Base-by-base conservation (phyloP, 53 echinoderm and acorn worm genomes). In the Temnopleurus reevesii region DNA sequence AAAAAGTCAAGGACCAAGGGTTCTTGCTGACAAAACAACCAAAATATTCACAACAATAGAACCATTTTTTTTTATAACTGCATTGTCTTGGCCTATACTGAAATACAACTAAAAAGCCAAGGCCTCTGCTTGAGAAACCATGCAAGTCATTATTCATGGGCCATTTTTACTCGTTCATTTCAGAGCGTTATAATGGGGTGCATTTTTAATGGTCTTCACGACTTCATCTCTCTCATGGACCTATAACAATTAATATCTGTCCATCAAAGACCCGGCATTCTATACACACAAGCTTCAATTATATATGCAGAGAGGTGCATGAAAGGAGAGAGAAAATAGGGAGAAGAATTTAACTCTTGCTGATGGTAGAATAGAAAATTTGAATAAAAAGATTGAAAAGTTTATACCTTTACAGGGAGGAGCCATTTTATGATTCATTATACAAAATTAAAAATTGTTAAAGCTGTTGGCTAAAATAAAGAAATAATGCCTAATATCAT, bases 161-260 rank as follows among this genome's bases (percentile, higher is more conserved):
- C 41, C 21, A 71, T 71, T n/a, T 66, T 66, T 66, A n/a, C 7
- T 29, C 36, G 41, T 41, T n/a, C 71, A 71, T 38, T 43, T 12
- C 30, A 71, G 71, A 71, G 21, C 41, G 71, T 21, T 41, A 41
- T 38, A n/a, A 41, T n/a, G 41, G 71, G 38, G 36, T 71, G 41
- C 71, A 71, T 71, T 71, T 71, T 71, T 71, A 71, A 71, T 71
- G 71, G 71, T 13, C 41, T 43, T 71, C 41, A 43, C 71, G 21
- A 71, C 71, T 41, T 66, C 21, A n/a, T 6, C 21, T 38, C 41
- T 71, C 71, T 41, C 38, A n/a, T 8, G 38, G 71, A 19, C 2
- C 36, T 38, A 36, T 38, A 6, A 36, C 36, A 71, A 71, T 71
- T 36, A 71, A 41, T 38, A 36, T n/a, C 71, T n/a, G 43, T 71